Base-by-base conservation (phyloP, 2,888 invertebrate species). In the Lithophane leautieri region DNA sequence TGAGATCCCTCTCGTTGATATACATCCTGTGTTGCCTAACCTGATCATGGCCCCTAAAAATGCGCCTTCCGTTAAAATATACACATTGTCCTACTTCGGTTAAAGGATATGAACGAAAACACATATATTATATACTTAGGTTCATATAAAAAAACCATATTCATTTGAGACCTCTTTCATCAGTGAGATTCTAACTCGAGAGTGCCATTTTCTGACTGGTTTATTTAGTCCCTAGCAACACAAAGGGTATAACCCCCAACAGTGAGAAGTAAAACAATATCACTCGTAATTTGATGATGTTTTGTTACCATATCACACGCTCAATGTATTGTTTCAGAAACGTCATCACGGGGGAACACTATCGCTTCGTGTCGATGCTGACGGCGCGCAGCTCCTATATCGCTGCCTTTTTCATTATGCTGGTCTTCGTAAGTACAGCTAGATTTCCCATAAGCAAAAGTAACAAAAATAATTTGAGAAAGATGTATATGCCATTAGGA, bases 301-400 rank as follows among this genome's bases (percentile, higher is more conserved):
- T 67, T 8, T 44, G 9, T 44, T 22, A n/a, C 7, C 34, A 25
- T 47, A 19, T 60, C 8, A 19, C 14, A n/a, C 3, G 7, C 12
- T 47, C 12, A 8, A 34, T 47, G 8, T 82, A 65, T 91, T 90
- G 80, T 97, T 96, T 9, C 93, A 98, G 99, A 90, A 99, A 99
- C 95, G 99, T 99, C 66, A 98, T 99, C 74, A 99, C 99, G 22
- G 99, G 99, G 22, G 99, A 99, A 92, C 99, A 99, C 94, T 99
- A 99, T 94, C 98, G 99, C 79, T 99, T 99, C 95, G 99, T 99
- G 69, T 99, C 98, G 88, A 98, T 99, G 98, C 98, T 99, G 98
- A 99, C 99, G 96, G 98, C 99, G 0, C 97, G 99, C 90, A 98
- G 98, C 82, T 99, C 99, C 0, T 99, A 99, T 94, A 97, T 99